Evolutionary conservation across 1,140 invertebrate genomes (phyloP).

Genomic region (Habropoda laboriosa): DNA sequence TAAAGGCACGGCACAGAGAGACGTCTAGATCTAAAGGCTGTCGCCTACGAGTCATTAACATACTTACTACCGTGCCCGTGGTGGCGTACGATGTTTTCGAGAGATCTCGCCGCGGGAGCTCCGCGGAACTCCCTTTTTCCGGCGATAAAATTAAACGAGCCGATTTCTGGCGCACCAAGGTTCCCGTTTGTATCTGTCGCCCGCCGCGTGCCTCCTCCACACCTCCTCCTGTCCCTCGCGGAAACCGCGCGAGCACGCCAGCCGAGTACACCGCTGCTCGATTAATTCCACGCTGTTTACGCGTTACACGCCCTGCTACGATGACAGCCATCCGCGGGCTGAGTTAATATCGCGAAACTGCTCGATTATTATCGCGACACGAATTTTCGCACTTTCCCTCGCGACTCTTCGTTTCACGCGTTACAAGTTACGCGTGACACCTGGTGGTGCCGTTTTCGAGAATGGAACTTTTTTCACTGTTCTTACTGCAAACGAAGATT

Average conservation of each 20-base stretch:
- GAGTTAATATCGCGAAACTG: background rate
- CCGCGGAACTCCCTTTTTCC: conserved; percentile 53
- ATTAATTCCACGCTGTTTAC: conserved; percentile 28
- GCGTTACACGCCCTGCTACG: background rate
- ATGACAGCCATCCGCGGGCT: background rate
- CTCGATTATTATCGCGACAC: background rate
- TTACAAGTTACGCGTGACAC: no score
- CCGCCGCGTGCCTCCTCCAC: background rate
- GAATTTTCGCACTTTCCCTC: background rate
- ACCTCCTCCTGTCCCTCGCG: no score
- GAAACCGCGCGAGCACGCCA: background rate
- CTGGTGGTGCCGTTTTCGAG: no score
- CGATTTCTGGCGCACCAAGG: conserved; percentile 46
- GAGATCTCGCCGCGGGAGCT: conserved; percentile 33
- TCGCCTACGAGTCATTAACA: conserved; percentile 81
- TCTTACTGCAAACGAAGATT: no score
- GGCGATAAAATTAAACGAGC: conserved; percentile 66
- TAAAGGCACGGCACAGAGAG: conserved; percentile 55
- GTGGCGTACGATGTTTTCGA: conserved; percentile 27
- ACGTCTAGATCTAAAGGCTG: conserved; percentile 79
- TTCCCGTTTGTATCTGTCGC: conserved; percentile 40
- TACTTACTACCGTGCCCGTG: conserved; percentile 64
- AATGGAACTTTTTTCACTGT: no score
- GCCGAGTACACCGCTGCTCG: background rate
- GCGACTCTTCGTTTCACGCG: background rate